Percentiles rank a stretch among this genome's conserved stretches.
phyloP scores from a whole-genome alignment of 2,113 vertebrate species.

The Gymnarchus niloticus region DNA sequence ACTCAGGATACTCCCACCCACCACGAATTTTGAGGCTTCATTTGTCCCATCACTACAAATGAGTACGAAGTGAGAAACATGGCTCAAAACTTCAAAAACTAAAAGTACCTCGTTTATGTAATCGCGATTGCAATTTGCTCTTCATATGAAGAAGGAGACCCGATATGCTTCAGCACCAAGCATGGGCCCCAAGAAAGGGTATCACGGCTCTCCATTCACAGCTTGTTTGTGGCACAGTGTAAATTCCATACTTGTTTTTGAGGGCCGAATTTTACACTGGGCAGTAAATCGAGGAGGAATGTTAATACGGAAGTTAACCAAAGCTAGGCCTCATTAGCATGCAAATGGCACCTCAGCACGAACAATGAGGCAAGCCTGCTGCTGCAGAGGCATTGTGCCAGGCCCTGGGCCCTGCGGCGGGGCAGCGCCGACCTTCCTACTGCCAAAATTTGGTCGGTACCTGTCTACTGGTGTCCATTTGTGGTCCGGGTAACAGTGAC shows the following conservation, averaged over 20 bases:
- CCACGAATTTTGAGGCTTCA: too few species aligned
- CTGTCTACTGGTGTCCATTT: background rate
- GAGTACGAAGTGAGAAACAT: background rate
- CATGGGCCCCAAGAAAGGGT: background rate
- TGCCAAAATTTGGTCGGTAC: background rate
- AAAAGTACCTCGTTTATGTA: background rate
- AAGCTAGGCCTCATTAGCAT: slow-evolving; percentile 32
- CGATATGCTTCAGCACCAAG: background rate
- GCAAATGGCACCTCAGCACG: slow-evolving; percentile 28
- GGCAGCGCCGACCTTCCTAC: background rate
- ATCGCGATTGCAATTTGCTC: background rate
- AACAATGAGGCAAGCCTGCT: slow-evolving; percentile 31
- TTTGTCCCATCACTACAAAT: too few species aligned
- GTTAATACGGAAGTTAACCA: slow-evolving; percentile 42
- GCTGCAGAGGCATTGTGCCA: slow-evolving; percentile 13
- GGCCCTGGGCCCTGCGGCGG: background rate
- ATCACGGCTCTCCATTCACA: slow-evolving; percentile 29
- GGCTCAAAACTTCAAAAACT: background rate
- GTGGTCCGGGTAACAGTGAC: background rate
- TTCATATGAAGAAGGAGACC: background rate
- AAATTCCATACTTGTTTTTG: slow-evolving; percentile 41
- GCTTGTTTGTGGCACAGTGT: slow-evolving; percentile 31
- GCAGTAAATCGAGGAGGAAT: slow-evolving; percentile 41
- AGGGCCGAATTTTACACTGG: slow-evolving; percentile 33
- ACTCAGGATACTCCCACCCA: too few species aligned